These are phyloP conservation scores for Thalassaphorura encarpata DNA, from an alignment of 1,140 invertebrate genomes.

Conservation along the genomic window DNA sequence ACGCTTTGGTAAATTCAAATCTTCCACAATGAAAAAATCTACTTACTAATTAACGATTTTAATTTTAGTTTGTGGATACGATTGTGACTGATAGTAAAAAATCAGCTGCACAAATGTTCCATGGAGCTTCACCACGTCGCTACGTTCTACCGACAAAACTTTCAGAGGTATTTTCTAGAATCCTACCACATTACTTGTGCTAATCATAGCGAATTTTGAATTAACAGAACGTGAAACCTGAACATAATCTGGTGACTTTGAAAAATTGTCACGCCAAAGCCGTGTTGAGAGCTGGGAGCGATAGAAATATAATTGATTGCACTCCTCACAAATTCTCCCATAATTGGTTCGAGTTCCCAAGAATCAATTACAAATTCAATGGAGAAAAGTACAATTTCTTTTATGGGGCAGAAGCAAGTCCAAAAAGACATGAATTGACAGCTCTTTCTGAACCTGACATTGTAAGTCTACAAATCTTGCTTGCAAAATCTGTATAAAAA, in stretches of 20 bases:
- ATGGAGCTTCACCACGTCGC: slow-evolving; percentile 10
- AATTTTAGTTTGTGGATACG: neutral
- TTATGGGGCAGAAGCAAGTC: slow-evolving; percentile 28
- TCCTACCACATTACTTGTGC: no score
- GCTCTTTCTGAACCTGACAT: neutral
- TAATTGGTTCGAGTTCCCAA: slow-evolving; percentile 33
- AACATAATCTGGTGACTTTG: slow-evolving; percentile 4
- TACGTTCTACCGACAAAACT: slow-evolving; percentile 14
- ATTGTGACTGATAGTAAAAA: neutral
- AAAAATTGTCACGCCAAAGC: neutral
- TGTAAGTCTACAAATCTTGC: neutral
- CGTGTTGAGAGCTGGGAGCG: neutral
- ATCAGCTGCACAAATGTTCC: neutral
- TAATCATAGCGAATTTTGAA: no score
- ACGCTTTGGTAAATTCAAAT: no score
- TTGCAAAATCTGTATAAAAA: no score
- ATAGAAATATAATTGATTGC: neutral
- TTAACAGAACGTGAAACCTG: neutral
- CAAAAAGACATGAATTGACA: neutral
- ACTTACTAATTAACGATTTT: no score
- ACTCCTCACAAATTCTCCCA: slow-evolving; percentile 8
- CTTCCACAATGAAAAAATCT: no score
- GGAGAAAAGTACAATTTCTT: slow-evolving; percentile 36
- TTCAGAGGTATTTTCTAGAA: no score
- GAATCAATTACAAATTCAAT: slow-evolving; percentile 38